Percentiles rank a stretch among this genome's conserved stretches.
These are phyloP conservation scores for Xylophagus ater DNA, from an alignment of 2,888 invertebrate genomes.

Conservation along the genomic window DNA sequence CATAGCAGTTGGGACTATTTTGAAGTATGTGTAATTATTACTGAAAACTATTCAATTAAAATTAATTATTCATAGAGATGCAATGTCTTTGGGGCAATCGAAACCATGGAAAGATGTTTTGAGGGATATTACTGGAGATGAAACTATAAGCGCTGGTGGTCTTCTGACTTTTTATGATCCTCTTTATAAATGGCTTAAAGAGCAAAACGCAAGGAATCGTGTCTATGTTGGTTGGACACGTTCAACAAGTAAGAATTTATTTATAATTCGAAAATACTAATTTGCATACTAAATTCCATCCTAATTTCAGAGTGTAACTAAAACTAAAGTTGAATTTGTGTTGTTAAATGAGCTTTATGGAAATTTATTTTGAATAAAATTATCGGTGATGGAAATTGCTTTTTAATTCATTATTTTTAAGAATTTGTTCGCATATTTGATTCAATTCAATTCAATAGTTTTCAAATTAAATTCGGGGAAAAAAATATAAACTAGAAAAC, in stretches of 20 bases:
- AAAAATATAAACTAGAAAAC: too few species aligned
- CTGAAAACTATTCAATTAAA: background rate
- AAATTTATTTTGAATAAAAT: too few species aligned
- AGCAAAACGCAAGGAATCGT: conserved; percentile 56
- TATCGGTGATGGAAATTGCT: too few species aligned
- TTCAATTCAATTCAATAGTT: too few species aligned
- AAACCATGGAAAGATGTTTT: conserved; percentile 73
- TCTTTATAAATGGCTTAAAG: conserved; percentile 58
- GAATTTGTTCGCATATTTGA: too few species aligned
- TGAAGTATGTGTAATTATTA: conserved; percentile 42
- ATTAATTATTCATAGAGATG: conserved; percentile 41
- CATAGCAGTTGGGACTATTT: conserved; percentile 59
- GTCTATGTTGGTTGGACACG: conserved; percentile 51
- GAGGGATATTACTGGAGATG: conserved; percentile 63
- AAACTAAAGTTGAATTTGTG: too few species aligned
- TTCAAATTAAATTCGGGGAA: too few species aligned
- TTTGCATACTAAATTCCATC: too few species aligned
- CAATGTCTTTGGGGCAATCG: conserved; percentile 59
- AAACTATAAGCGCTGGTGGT: conserved; percentile 61
- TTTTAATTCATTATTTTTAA: too few species aligned
- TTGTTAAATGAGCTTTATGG: too few species aligned
- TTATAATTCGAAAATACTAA: background rate
- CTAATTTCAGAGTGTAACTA: too few species aligned
- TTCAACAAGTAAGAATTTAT: conserved; percentile 10
- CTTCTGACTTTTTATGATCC: conserved; percentile 73